Evolutionary conservation across 2,888 invertebrate genomes (phyloP), one percentile per base, ranked within the genome.

Genomic region (Cyclophora punctaria): DNA sequence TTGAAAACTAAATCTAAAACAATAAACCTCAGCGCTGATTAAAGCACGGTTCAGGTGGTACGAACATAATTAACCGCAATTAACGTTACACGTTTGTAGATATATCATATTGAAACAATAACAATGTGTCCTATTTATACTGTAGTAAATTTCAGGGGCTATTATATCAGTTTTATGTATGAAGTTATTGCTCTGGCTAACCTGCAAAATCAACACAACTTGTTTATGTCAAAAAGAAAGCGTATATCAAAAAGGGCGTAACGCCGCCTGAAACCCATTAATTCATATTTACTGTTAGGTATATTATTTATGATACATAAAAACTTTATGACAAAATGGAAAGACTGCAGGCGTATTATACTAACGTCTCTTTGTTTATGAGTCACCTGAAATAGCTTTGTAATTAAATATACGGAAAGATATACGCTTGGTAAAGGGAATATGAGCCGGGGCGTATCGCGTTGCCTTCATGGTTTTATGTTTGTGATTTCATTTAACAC

Each of bases 301-400:
- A 62, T 68, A 69, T 70, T 78, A 83, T 87, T 86, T 86, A 87
- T 84, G 86, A 80, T 78, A 78, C 87, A 83, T 87, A 81, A 86
- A 85, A 80, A 69, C 56, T 81, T 87, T 86, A 87, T 71, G 83
- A 78, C 74, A 75, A 80, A 73, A 75, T 78, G 70, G 76, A 78
- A 80, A 79, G 71, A 73, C 75, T 77, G 72, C 71, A 73, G 67
- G 69, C 74, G 72, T 80, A 78, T 78, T 52, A 55, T 80, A 37
- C 73, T 74, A 69, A 66, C 73, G 62, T 62, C 55, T 45, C 66
- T 62, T 67, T 55, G 67, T 83, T 86, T 84, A 86, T 85, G 74
- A 75, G 77, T 78, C 78, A 79, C 74, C 80, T 78, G 73, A 78
- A 78, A 78, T 75, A 75, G 63, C 70, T 71, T 55, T 77, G 75